Base-by-base conservation (phyloP, 1,140 invertebrate genomes). In the Neodiprion fabricii region DNA sequence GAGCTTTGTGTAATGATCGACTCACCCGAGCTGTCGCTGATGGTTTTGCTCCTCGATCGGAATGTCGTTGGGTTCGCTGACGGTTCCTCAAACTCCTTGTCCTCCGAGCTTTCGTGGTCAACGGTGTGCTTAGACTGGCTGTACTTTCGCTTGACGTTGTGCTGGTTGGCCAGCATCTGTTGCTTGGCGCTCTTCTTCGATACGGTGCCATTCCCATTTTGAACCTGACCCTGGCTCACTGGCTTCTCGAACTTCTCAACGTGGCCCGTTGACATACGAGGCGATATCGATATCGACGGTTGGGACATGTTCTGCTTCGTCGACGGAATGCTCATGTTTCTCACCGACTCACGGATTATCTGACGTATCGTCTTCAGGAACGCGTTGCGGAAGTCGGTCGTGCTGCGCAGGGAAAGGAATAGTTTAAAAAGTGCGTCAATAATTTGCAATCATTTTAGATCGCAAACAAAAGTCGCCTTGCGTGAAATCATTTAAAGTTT, bases 351-450 rank as follows among this genome's bases (percentile, higher is more conserved):
- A 73, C 97, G 91, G 76, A 99, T 99, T 66, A 98, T 98, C 89
- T 98, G 97, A 71, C 97, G 91, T 79, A 99, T 98, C 68, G 97
- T 98, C 87, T 97, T 97, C 77, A 99, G 91, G 90, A 99, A 98
- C 78, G 96, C 96, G 86, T 98, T 97, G 79, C 97, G 93, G 86
- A 98, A 98, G 85, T 98, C 97, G 72, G 93, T 93, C 48, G 97
- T 98, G 86, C 97, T 98, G 86, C 14, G 90, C 84, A 74, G 17
- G 14, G 72, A 70, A 14, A 0, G 5, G 9, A 61, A 61, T 61
- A 12, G 53, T 61, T 61, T 0, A 0, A 5, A 12, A 61, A 61
- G 11, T 61, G 11, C 53, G 53, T 61, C 53, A 61, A 14, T 61
- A 61, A 17, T 14, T 0, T 61, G 2, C 5, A 40, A 40, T 5